phyloP scores from a whole-genome alignment of 2,113 vertebrate genomes.

The Ictalurus furcatus region DNA sequence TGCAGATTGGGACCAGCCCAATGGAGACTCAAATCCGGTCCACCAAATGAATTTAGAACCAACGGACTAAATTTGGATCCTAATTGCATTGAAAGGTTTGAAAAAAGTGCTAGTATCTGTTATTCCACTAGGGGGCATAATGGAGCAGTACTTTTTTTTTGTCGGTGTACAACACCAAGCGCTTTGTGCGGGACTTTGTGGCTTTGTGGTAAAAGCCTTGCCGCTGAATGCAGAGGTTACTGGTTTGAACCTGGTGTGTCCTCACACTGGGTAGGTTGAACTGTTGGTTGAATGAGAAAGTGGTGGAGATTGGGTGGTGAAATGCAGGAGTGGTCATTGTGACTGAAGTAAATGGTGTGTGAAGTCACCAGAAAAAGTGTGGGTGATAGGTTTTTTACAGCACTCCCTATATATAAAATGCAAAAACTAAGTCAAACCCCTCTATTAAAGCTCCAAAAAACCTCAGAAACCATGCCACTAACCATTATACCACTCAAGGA shows the following conservation, averaged over 20 bases:
- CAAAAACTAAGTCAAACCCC: neutral
- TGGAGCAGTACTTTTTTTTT: neutral
- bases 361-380: neutral
- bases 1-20: neutral
- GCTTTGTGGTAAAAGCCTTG: neutral
- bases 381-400: neutral
- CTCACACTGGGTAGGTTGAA: neutral
- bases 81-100: neutral
- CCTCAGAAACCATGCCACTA: neutral
- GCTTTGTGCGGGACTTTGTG: neutral
- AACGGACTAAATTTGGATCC: neutral
- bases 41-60: neutral
- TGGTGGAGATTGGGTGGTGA: neutral
- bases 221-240: neutral
- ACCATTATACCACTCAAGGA: neutral
- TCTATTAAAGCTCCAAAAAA: neutral
- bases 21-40: neutral
- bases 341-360: neutral
- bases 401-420: neutral
- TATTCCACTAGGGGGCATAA: neutral
- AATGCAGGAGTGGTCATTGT: neutral
- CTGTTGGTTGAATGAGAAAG: neutral
- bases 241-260: neutral
- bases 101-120: neutral
- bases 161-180: neutral